phyloP scores from a whole-genome alignment of 1,140 invertebrate genomes.

The Lanistes nyassanus region DNA sequence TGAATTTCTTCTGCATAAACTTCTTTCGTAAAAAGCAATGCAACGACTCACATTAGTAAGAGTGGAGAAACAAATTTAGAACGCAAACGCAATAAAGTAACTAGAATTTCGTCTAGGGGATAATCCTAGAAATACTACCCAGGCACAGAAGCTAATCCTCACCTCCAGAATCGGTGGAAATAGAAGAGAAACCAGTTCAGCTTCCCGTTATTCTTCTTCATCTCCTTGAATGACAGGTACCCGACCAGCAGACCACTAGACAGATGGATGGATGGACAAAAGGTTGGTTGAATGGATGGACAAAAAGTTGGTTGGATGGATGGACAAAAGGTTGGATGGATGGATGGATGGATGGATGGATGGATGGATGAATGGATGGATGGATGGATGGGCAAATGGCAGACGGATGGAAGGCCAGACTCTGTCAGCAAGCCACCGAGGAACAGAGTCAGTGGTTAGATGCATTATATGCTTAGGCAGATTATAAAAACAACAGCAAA shows the following conservation, averaged over 20 bases:
- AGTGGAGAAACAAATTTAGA: not conserved
- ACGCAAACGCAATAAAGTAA: too few species aligned
- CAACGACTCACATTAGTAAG: not conserved
- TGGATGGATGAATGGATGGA: too few species aligned
- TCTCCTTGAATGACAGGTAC: slow-evolving; percentile 70
- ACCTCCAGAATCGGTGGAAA: slow-evolving; percentile 57
- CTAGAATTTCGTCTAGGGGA: not conserved
- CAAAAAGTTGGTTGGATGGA: too few species aligned
- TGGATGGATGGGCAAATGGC: not conserved
- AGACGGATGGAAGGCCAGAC: too few species aligned
- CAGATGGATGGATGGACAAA: not conserved
- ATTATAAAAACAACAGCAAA: too few species aligned
- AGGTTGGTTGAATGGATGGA: too few species aligned
- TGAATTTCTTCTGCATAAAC: not conserved
- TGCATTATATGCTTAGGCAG: too few species aligned
- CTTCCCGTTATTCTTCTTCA: slow-evolving; percentile 61
- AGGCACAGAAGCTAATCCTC: not conserved
- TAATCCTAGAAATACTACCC: too few species aligned
- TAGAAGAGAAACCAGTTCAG: slow-evolving; percentile 57
- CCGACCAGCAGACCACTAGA: slow-evolving; percentile 73
- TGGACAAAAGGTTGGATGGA: too few species aligned
- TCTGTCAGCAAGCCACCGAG: too few species aligned
- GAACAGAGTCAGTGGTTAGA: too few species aligned
- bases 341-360: too few species aligned
- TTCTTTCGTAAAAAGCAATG: not conserved